A percentile compares a stretch with the other conserved stretches of the same genome.
Evolutionary conservation across 2,888 invertebrate genomes (phyloP).

Genomic region (Therioaphis trifolii): DNA sequence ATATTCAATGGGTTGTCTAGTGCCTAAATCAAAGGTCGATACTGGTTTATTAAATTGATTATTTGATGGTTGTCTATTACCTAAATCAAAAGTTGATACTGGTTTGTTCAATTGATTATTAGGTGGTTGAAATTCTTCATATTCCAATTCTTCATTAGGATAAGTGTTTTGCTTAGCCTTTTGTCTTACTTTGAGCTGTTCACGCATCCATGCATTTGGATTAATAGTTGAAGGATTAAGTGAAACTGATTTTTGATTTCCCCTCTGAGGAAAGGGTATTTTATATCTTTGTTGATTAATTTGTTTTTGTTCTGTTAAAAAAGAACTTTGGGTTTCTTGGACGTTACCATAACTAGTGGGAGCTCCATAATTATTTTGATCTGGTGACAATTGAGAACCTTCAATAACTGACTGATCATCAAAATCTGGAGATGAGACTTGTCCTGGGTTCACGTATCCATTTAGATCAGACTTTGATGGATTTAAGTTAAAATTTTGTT

Average conservation of each 20-base stretch:
- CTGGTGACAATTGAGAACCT: background rate
- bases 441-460: background rate
- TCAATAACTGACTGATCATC: background rate
- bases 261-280: constrained; percentile 7
- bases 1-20: background rate
- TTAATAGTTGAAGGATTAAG: constrained; percentile 29
- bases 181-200: constrained; percentile 38
- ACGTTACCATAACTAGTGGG: background rate
- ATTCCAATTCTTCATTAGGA: constrained; percentile 2
- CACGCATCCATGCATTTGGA: constrained; percentile 55
- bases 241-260: constrained; percentile 32
- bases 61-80: background rate
- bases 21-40: constrained; percentile 42
- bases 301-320: constrained; percentile 34
- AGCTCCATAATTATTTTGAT: constrained; percentile 9
- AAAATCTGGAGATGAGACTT: background rate
- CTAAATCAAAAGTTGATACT: constrained; percentile 38
- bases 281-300: constrained; percentile 33
- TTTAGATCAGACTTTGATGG: background rate
- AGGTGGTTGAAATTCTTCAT: constrained; percentile 20
- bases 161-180: background rate
- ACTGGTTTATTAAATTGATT: constrained; percentile 24
- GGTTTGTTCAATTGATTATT: constrained; percentile 28
- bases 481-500: constrained; percentile 23
- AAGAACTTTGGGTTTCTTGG: background rate